Conservation (phyloP, 64 coral and sea anemone genomes). For the Hydrozoanthus tunicans region DNA sequence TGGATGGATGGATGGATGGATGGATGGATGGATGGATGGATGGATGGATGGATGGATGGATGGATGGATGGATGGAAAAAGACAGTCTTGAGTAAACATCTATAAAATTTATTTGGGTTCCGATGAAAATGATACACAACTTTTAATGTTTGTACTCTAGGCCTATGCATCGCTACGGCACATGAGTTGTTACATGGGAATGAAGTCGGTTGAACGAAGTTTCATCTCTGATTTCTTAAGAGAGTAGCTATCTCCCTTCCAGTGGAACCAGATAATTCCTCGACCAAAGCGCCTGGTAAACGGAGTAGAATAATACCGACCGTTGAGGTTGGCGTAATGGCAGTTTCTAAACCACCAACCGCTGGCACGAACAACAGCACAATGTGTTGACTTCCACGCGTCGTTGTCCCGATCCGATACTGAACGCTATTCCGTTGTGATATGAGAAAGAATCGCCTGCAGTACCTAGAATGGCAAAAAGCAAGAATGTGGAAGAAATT, state of each 20-base stretch:
- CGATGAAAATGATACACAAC: too few relatives aligned
- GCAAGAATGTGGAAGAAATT: too few relatives aligned
- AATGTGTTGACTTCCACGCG: not conserved
- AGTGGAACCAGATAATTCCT: not conserved
- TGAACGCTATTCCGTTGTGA: not conserved
- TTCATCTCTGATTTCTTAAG: constrained; percentile 3
- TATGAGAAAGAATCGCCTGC: not conserved
- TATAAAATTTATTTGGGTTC: too few relatives aligned
- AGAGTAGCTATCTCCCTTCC: not conserved
- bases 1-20: too few relatives aligned
- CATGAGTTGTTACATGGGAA: not conserved
- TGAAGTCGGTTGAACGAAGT: not conserved
- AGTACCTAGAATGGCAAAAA: not conserved
- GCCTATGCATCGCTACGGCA: too few relatives aligned
- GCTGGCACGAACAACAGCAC: not conserved
- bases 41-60: too few relatives aligned
- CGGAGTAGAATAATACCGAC: not conserved
- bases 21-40: too few relatives aligned
- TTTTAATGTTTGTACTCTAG: too few relatives aligned
- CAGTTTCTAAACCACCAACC: constrained; percentile 7
- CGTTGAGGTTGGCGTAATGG: not conserved
- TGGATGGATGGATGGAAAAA: too few relatives aligned
- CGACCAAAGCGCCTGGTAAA: not conserved
- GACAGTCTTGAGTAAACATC: too few relatives aligned
- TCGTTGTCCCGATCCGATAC: not conserved